Conservation (phyloP, 2,888 invertebrate species). For the Volucella zonaria region DNA sequence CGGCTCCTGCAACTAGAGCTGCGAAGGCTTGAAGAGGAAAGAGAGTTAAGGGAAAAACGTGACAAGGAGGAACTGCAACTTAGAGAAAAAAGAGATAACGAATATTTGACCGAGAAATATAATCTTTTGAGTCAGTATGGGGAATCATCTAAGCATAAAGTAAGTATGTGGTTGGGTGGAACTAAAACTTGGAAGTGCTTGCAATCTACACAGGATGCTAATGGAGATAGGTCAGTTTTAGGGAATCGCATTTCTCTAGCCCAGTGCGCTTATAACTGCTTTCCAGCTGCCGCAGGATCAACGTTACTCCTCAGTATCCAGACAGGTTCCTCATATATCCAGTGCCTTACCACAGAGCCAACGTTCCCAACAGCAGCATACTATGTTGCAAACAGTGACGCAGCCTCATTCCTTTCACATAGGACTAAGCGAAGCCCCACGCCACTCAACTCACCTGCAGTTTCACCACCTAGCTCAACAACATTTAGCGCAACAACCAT, state of each 20-base stretch:
- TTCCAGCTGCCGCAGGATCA: conserved; percentile 2
- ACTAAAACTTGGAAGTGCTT: too few relatives aligned
- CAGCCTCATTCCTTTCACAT: not conserved
- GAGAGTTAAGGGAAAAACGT: too few relatives aligned
- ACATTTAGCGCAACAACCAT: not conserved
- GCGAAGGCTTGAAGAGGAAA: too few relatives aligned
- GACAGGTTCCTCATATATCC: not conserved
- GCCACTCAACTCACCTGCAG: not conserved
- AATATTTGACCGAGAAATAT: too few relatives aligned
- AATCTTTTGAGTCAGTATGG: too few relatives aligned
- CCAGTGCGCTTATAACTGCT: not conserved
- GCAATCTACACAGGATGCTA: conserved; percentile 1
- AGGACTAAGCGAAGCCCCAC: not conserved
- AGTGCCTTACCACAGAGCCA: not conserved
- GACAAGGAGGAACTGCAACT: too few relatives aligned
- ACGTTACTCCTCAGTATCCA: not conserved
- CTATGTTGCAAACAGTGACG: not conserved
- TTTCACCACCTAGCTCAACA: not conserved
- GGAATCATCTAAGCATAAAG: too few relatives aligned
- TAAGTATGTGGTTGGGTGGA: too few relatives aligned
- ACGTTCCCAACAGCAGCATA: conserved; percentile 1
- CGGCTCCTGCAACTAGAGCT: too few relatives aligned
- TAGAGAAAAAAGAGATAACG: too few relatives aligned
- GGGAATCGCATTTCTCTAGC: not conserved
- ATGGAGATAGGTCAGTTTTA: not conserved